Conservation (phyloP, 2,888 invertebrate genomes). For the Parnassius orleans region DNA sequence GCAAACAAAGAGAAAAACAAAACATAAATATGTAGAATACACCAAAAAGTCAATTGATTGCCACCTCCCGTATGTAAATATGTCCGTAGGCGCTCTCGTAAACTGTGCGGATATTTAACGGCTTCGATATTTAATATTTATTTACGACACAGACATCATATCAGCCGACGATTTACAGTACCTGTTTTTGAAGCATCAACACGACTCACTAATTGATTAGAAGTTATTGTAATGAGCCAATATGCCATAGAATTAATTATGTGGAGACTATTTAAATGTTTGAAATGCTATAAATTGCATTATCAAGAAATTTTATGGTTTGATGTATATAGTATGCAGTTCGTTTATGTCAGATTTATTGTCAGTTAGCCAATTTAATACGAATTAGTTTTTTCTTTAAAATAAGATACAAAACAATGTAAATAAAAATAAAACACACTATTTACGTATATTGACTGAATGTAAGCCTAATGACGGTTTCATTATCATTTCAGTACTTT, state of each 20-base stretch:
- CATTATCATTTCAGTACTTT: too few relatives aligned
- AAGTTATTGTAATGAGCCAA: constrained; percentile 16
- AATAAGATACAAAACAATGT: too few relatives aligned
- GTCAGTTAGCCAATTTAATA: too few relatives aligned
- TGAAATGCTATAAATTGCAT: too few relatives aligned
- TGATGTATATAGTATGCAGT: too few relatives aligned
- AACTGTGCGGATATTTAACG: constrained; percentile 78
- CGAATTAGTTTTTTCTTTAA: too few relatives aligned
- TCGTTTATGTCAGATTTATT: too few relatives aligned
- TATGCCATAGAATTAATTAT: constrained; percentile 8
- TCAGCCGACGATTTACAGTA: constrained; percentile 69
- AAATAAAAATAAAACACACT: too few relatives aligned
- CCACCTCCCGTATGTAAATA: constrained; percentile 71
- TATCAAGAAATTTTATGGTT: too few relatives aligned
- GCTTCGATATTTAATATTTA: constrained; percentile 80
- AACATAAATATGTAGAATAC: constrained; percentile 51
- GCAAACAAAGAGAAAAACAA: constrained; percentile 47
- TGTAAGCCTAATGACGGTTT: too few relatives aligned
- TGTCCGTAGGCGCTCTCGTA: constrained; percentile 74
- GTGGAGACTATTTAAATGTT: too few relatives aligned
- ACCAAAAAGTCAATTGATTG: constrained; percentile 71
- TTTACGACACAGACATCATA: constrained; percentile 76
- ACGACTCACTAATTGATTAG: constrained; percentile 42
- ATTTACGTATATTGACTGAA: too few relatives aligned
- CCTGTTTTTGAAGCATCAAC: constrained; percentile 51